Conservation (phyloP, 2,888 invertebrate genomes). For the Unio pictorum region DNA sequence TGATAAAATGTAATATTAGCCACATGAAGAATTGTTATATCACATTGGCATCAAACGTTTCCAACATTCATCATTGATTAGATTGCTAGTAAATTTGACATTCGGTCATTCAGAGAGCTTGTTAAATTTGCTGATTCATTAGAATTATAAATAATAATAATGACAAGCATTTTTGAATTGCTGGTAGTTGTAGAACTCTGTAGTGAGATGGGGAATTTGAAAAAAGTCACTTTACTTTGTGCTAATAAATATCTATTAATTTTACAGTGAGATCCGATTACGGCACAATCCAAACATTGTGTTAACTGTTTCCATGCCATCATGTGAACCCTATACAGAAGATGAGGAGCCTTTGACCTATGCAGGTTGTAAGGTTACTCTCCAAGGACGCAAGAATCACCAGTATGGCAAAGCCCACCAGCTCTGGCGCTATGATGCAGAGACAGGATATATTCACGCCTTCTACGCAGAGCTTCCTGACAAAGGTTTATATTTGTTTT, state of each 20-base stretch:
- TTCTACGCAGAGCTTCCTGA: conserved; percentile 66
- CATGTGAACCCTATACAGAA: conserved; percentile 38
- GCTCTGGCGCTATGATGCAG: conserved; percentile 66
- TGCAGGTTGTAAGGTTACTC: conserved; percentile 59
- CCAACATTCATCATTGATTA: too few relatives aligned
- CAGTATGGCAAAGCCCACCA: conserved; percentile 70
- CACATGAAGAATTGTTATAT: too few relatives aligned
- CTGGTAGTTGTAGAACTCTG: too few relatives aligned
- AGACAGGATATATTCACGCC: conserved; percentile 64
- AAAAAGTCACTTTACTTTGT: too few relatives aligned
- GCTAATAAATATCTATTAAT: neutral
- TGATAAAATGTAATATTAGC: too few relatives aligned
- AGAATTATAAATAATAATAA: too few relatives aligned
- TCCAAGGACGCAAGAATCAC: conserved; percentile 60
- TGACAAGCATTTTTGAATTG: too few relatives aligned
- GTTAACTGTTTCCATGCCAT: conserved; percentile 67
- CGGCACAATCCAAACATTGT: conserved; percentile 61
- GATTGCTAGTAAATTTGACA: too few relatives aligned
- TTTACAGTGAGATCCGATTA: conserved; percentile 63
- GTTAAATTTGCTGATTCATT: too few relatives aligned
- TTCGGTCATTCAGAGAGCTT: too few relatives aligned
- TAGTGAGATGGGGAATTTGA: too few relatives aligned
- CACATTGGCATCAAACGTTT: too few relatives aligned
- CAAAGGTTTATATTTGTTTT: conserved; percentile 49
- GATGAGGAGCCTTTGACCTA: conserved; percentile 59